Evolutionary conservation across 2,797 vertebrate species (phyloP).

Genomic region (Thaleichthys pacificus): DNA sequence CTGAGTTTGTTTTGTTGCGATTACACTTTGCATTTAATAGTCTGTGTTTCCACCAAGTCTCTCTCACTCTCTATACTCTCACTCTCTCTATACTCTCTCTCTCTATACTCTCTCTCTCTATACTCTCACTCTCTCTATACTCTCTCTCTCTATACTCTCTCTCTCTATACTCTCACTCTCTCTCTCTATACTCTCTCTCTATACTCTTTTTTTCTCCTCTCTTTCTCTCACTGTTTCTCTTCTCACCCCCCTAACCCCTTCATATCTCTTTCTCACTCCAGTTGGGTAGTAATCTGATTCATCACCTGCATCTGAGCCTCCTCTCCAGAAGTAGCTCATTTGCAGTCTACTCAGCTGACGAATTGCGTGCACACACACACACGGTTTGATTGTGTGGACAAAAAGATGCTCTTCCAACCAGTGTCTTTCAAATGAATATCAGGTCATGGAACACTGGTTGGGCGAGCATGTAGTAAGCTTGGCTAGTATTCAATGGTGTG

Average conservation of each 20-base stretch:
- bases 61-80: not conserved
- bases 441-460: too few relatives aligned
- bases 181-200: not conserved
- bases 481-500: too few relatives aligned
- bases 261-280: not conserved
- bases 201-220: not conserved
- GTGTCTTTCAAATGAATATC: too few relatives aligned
- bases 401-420: too few relatives aligned
- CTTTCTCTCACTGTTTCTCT: not conserved
- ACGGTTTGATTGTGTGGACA: too few relatives aligned
- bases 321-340: too few relatives aligned
- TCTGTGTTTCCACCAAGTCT: not conserved
- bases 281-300: too few relatives aligned
- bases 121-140: not conserved
- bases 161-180: not conserved
- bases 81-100: not conserved
- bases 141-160: not conserved
- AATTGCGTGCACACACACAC: too few relatives aligned
- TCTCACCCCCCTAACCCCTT: not conserved
- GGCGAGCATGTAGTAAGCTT: too few relatives aligned
- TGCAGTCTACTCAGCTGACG: too few relatives aligned
- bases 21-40: not conserved
- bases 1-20: not conserved
- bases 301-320: too few relatives aligned
- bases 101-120: not conserved